These are phyloP conservation scores for Passer montanus DNA, from an alignment of 2,113 vertebrate genomes.

Conservation along the genomic window DNA sequence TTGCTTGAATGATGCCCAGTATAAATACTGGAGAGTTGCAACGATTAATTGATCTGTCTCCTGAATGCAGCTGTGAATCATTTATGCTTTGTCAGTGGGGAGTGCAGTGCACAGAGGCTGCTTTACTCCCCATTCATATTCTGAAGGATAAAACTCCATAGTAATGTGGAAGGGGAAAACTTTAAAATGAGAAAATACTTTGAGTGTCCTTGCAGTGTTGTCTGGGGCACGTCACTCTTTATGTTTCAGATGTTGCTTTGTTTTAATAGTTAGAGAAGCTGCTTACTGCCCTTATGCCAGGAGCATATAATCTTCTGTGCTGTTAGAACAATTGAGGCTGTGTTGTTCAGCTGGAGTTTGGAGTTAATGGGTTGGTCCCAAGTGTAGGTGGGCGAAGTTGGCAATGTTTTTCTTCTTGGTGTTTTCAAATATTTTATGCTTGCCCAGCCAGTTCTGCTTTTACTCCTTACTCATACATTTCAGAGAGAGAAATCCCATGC, in stretches of 20 bases:
- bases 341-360: constrained; percentile 15
- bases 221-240: not conserved
- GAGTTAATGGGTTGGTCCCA: constrained; percentile 42
- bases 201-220: constrained; percentile 1
- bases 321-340: constrained; percentile 3
- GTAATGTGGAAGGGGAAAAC: not conserved
- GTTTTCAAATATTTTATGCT: constrained; percentile 51
- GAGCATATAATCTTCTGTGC: not conserved
- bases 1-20: constrained; percentile 58
- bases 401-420: not conserved
- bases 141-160: not conserved
- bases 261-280: not conserved
- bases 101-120: not conserved
- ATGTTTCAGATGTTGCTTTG: not conserved
- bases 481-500: constrained; percentile 10
- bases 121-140: constrained; percentile 31
- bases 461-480: constrained; percentile 25
- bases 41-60: constrained; percentile 63
- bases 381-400: constrained; percentile 31
- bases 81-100: constrained; percentile 55
- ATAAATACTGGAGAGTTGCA: constrained; percentile 62
- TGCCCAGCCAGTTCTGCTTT: constrained; percentile 45
- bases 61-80: constrained; percentile 59
- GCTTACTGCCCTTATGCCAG: not conserved
- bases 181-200: not conserved